These are phyloP conservation scores for Ectobius pallidus DNA, from an alignment of 2,888 invertebrate genomes.

Conservation along the genomic window DNA sequence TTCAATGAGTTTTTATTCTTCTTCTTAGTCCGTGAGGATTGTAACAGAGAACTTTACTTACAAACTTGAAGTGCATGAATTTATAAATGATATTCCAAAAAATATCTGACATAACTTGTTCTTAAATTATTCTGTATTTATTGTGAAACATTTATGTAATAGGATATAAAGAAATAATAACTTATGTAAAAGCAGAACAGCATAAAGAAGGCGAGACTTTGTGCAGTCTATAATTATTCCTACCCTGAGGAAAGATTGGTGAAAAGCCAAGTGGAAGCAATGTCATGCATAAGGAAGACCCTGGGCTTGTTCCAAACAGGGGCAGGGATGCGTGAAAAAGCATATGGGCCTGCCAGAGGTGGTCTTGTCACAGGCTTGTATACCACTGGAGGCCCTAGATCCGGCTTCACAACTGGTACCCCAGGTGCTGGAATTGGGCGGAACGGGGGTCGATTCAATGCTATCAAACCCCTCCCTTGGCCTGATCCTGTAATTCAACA, in stretches of 20 bases:
- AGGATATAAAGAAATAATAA: no score
- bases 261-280: slow-evolving; percentile 83
- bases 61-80: no score
- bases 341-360: slow-evolving; percentile 86
- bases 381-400: slow-evolving; percentile 59
- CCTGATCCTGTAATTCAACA: slow-evolving; percentile 32
- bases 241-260: slow-evolving; percentile 81
- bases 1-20: no score
- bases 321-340: slow-evolving; percentile 85
- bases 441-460: slow-evolving; percentile 45
- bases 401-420: slow-evolving; percentile 52
- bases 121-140: no score
- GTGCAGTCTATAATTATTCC: slow-evolving; percentile 43
- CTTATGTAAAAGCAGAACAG: no score
- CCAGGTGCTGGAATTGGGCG: slow-evolving; percentile 48
- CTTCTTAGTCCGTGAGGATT: no score
- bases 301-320: slow-evolving; percentile 80
- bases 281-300: slow-evolving; percentile 75
- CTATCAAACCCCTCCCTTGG: slow-evolving; percentile 34
- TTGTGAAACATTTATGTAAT: no score
- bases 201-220: no score
- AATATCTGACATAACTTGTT: no score
- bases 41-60: no score
- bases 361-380: slow-evolving; percentile 62
- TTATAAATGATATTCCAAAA: no score